Conservation (phyloP, 2,113 vertebrate genomes). For the Nothoprocta perdicaria region DNA sequence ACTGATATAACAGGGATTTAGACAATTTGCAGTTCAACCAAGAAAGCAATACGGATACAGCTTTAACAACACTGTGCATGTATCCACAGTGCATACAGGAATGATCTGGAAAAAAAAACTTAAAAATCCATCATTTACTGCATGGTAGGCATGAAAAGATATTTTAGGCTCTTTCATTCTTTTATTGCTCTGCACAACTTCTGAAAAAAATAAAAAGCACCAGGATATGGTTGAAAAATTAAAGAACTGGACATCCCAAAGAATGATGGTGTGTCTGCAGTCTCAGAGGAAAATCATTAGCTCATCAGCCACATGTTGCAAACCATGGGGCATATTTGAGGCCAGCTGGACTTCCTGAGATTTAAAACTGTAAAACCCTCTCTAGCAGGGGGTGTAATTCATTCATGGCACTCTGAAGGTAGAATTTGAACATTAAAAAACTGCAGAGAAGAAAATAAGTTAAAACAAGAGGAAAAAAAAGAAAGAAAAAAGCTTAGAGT, state of each 20-base stretch:
- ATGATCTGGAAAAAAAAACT: background rate
- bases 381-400: background rate
- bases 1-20: background rate
- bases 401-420: background rate
- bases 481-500: background rate
- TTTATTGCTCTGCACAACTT: background rate
- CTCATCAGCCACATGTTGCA: slow-evolving; percentile 9
- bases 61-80: background rate
- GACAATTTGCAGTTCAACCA: background rate
- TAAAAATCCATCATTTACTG: background rate
- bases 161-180: background rate
- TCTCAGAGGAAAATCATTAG: slow-evolving; percentile 32
- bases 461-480: background rate
- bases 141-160: background rate
- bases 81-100: background rate
- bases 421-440: background rate
- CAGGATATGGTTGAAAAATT: background rate
- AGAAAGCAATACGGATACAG: background rate
- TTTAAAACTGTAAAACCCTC: background rate
- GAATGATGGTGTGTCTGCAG: background rate
- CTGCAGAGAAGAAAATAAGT: background rate
- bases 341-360: background rate
- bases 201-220: background rate
- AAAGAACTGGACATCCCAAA: background rate
- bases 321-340: background rate